These are phyloP conservation scores for Meandrina meandrites DNA, from an alignment of 92 coral and sea anemone genomes.

Conservation along the genomic window DNA sequence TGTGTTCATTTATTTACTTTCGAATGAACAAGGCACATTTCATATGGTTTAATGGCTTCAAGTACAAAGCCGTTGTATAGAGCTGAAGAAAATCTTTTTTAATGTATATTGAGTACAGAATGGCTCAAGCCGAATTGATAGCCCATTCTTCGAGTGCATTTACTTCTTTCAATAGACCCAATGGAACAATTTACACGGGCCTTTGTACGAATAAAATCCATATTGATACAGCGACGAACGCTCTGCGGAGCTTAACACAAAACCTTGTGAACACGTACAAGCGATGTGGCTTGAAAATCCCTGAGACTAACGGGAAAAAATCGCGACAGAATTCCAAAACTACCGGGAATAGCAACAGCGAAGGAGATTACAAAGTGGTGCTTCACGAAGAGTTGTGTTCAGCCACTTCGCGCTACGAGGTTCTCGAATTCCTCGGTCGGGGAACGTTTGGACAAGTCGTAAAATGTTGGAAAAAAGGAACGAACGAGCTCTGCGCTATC, in stretches of 20 bases:
- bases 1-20: conserved; percentile 22
- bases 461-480: conserved; percentile 99
- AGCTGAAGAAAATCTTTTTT: conserved; percentile 29
- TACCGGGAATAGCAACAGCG: conserved; percentile 83
- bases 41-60: conserved; percentile 37
- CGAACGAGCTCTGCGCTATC: conserved; percentile 92
- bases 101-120: conserved; percentile 41
- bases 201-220: conserved; percentile 51
- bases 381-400: conserved; percentile 89
- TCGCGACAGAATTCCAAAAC: conserved; percentile 69
- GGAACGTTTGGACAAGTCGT: conserved; percentile 99
- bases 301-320: conserved; percentile 72
- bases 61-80: conserved; percentile 29
- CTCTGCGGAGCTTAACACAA: conserved; percentile 73
- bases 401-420: conserved; percentile 94
- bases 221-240: conserved; percentile 71
- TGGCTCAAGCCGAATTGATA: conserved; percentile 91
- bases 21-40: conserved; percentile 27
- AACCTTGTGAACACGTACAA: conserved; percentile 78
- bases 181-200: conserved; percentile 53
- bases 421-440: conserved; percentile 95
- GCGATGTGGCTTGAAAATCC: conserved; percentile 78
- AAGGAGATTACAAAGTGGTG: conserved; percentile 96
- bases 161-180: conserved; percentile 67
- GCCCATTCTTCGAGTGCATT: conserved; percentile 88